Base-by-base conservation (phyloP, 2,888 invertebrate genomes). In the Volucella inanis region DNA sequence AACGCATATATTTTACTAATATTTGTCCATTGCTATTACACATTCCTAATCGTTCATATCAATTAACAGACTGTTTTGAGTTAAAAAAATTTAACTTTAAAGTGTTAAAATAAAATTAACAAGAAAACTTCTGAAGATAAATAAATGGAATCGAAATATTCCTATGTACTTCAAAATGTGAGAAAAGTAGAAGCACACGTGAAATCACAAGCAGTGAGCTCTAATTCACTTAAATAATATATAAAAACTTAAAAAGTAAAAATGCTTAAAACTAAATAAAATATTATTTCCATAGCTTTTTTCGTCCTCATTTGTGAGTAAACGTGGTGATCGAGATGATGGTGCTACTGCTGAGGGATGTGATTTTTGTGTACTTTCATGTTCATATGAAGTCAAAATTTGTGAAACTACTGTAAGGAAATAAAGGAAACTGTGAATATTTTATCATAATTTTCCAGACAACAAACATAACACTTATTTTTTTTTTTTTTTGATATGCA, bases 311-410 rank as follows among this genome's bases (percentile, higher is more conserved):
- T 89, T 91, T 65, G 90, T 87, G 47, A 90, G 88, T 47, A 90
- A 88, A 90, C 92, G 90, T n/a, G 91, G 90, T 64, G 92, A 89
- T 68, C 90, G 89, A 11, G 90, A 90, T 65, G 92, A 91, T 55
- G 92, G 90, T 12, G 90, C 89, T 10, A 89, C 88, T 39, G 89
- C 89, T 67, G 91, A 88, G 49, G 89, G 89, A 87, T 90, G 90
- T 18, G 87, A 77, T 47, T 87, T 88, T 81, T 90, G 88, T 61
- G 88, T 88, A 87, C 90, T 91, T 50, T 92, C 92, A 75, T 89
- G 89, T 52, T 89, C 90, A 83, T 90, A 90, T 9, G 89, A 89
- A 47, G 90, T 84, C 65, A 92, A 91, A 62, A 90, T 88, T 87
- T 91, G 91, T 18, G 92, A 90, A 72, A 91, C 88, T 65, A 90